Conservation (phyloP, 2,797 vertebrate species). For the Oreonectes daqikongensis region DNA sequence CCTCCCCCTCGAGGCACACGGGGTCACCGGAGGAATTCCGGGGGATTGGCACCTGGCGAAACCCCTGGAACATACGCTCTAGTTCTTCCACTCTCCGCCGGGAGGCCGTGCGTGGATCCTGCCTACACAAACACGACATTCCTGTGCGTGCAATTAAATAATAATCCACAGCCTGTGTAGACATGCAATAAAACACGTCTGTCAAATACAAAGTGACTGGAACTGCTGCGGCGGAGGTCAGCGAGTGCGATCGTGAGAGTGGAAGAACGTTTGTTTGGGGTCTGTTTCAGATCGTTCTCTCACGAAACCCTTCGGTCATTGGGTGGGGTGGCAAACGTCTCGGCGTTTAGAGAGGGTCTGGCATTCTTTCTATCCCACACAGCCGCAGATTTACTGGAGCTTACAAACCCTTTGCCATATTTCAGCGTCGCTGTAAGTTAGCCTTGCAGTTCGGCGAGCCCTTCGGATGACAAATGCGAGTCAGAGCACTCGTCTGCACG, state of each 20-base stretch:
- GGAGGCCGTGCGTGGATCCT: constrained; percentile 24
- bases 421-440: constrained; percentile 54
- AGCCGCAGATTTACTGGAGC: constrained; percentile 57
- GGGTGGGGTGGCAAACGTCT: constrained; percentile 27
- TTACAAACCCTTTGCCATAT: constrained; percentile 55
- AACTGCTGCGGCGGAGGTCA: not conserved
- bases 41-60: constrained; percentile 68
- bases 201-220: not conserved
- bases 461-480: constrained; percentile 38
- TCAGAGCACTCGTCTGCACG: not conserved
- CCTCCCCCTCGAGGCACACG: constrained; percentile 56
- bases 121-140: constrained; percentile 17
- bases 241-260: not conserved
- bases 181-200: constrained; percentile 9
- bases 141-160: constrained; percentile 19
- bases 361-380: constrained; percentile 42
- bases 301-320: not conserved
- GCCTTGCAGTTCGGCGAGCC: too few relatives aligned
- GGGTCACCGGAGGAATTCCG: constrained; percentile 70
- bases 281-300: constrained; percentile 12
- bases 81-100: constrained; percentile 21
- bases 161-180: not conserved
- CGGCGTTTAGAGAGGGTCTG: constrained; percentile 21
- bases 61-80: constrained; percentile 55
- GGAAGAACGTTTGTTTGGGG: not conserved